phyloP scores from a whole-genome alignment of 2,888 invertebrate genomes.

The Ophion costatus region DNA sequence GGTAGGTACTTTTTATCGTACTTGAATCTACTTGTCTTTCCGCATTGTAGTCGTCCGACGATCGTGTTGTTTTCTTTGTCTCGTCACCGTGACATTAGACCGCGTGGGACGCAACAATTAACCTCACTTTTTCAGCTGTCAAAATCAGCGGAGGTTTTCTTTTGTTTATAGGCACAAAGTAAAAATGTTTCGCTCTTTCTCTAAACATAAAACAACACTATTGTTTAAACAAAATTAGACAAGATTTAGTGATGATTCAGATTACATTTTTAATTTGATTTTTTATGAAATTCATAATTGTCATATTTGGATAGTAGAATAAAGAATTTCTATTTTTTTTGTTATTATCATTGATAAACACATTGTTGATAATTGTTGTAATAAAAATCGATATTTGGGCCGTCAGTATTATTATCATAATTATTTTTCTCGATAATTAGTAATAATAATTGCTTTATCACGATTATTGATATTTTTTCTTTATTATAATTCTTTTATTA shows the following conservation, averaged over 20 bases:
- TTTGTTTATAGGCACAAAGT: neutral
- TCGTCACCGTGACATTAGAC: constrained; percentile 8
- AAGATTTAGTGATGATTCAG: neutral
- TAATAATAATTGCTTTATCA: neutral
- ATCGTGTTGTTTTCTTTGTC: neutral
- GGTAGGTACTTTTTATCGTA: constrained; percentile 69
- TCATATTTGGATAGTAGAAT: no score
- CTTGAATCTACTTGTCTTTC: neutral
- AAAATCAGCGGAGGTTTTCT: neutral
- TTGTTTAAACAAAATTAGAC: neutral
- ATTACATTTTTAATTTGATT: no score
- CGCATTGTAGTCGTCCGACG: constrained; percentile 35
- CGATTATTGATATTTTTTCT: no score
- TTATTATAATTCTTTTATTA: neutral
- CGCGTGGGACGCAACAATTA: constrained; percentile 7
- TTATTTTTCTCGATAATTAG: neutral
- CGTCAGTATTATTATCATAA: no score
- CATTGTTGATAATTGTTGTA: no score
- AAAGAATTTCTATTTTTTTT: no score
- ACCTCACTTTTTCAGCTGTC: constrained; percentile 48
- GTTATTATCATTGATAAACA: no score
- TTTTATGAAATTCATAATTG: no score
- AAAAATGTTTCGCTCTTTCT: neutral
- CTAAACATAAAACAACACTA: neutral
- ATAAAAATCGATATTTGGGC: no score